phyloP scores from a whole-genome alignment of 2,113 vertebrate genomes.

The Lepus europaeus region DNA sequence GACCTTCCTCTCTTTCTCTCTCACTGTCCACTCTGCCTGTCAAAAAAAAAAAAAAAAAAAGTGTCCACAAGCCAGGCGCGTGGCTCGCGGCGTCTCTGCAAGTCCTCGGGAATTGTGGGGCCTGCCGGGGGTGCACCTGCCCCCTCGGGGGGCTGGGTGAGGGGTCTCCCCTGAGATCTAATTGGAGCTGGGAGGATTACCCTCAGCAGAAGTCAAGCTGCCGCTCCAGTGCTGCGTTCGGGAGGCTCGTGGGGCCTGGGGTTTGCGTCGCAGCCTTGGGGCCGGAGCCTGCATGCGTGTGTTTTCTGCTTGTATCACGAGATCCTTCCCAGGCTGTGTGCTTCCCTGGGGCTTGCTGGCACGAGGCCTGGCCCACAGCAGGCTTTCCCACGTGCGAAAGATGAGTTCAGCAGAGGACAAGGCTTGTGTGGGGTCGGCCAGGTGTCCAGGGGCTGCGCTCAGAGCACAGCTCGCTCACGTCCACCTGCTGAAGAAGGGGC shows the following conservation, averaged over 20 bases:
- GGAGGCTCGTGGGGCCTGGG: rapidly evolving
- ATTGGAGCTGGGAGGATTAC: background rate
- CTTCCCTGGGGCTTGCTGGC: background rate
- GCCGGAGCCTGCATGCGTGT: background rate
- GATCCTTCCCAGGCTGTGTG: background rate
- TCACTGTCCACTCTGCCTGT: too few relatives aligned
- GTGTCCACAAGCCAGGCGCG: too few relatives aligned
- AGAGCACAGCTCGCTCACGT: rapidly evolving
- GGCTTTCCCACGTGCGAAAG: background rate
- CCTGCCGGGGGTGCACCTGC: background rate
- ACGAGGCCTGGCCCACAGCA: background rate
- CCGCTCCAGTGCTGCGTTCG: background rate
- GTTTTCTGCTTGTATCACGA: background rate
- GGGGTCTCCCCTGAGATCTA: background rate
- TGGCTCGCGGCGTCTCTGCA: too few relatives aligned
- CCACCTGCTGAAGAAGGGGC: background rate
- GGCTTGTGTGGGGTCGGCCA: background rate
- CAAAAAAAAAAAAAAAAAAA: too few relatives aligned
- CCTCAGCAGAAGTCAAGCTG: background rate
- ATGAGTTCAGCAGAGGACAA: too few relatives aligned
- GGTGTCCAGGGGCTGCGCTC: background rate
- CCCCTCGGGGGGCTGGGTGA: rapidly evolving
- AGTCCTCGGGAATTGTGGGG: background rate
- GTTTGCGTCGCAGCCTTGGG: background rate
- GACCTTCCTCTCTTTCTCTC: too few relatives aligned